These are phyloP conservation scores for Mastacembelus armatus DNA, from an alignment of 2,797 vertebrate species.

Conservation along the genomic window DNA sequence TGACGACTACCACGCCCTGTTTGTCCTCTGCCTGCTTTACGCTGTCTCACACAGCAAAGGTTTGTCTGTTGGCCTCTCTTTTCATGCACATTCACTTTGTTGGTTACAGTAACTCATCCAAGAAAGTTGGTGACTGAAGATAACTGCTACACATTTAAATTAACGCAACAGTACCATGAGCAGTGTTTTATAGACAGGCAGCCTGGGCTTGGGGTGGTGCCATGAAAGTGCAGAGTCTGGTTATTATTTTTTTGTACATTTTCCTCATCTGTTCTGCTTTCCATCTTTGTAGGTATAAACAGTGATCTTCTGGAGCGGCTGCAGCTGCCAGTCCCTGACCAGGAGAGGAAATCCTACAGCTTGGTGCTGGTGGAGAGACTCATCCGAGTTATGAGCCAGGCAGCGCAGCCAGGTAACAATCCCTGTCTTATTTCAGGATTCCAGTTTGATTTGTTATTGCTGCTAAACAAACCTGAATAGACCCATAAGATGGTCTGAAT, in stretches of 20 bases:
- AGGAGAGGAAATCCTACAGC: conserved; percentile 90
- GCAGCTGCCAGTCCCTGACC: conserved; percentile 89
- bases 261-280: not conserved
- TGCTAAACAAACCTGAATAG: too few species aligned
- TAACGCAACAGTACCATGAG: not conserved
- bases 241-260: too few species aligned
- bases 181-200: not conserved
- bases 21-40: conserved; percentile 96
- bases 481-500: too few species aligned
- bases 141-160: not conserved
- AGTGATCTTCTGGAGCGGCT: conserved; percentile 90
- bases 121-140: not conserved
- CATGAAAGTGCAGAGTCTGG: too few species aligned
- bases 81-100: not conserved
- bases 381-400: conserved; percentile 93
- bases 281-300: conserved; percentile 87
- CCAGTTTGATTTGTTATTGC: not conserved
- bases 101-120: not conserved
- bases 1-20: conserved; percentile 95
- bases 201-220: too few species aligned
- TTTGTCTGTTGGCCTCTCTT: conserved; percentile 49
- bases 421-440: too few species aligned
- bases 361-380: conserved; percentile 92
- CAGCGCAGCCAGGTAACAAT: conserved; percentile 90
- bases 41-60: conserved; percentile 97